Evolutionary conservation across 2,113 vertebrate species (phyloP).

Genomic region (Mesoclemmys tuberculata): DNA sequence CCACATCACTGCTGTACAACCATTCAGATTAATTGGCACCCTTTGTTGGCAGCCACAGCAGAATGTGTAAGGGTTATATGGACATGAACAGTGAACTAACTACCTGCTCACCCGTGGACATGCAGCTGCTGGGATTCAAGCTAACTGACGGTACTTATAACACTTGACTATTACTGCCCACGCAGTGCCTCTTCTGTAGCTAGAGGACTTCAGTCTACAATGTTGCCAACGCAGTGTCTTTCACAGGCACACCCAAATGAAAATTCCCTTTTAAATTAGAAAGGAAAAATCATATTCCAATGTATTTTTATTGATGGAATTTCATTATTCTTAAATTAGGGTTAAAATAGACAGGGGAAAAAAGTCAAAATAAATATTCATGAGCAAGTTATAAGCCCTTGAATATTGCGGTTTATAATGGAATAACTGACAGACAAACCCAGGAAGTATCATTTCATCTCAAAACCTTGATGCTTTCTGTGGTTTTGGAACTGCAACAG

Average conservation of each 20-base stretch:
- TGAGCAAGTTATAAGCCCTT: not conserved
- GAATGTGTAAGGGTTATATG: not conserved
- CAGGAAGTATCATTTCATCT: not conserved
- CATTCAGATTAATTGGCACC: not conserved
- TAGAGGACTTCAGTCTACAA: not conserved
- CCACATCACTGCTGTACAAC: not conserved
- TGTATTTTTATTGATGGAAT: not conserved
- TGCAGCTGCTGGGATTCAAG: not conserved
- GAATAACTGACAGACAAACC: conserved; percentile 20
- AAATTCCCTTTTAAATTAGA: not conserved
- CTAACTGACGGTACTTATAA: not conserved
- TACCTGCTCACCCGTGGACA: not conserved
- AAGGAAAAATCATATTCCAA: not conserved
- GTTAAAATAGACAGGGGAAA: not conserved
- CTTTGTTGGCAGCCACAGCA: not conserved
- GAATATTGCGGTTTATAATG: not conserved
- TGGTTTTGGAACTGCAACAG: conserved; percentile 57
- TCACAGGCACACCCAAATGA: not conserved
- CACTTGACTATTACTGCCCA: not conserved
- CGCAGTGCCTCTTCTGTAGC: not conserved
- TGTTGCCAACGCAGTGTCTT: not conserved
- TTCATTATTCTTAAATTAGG: not conserved
- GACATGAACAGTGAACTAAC: not conserved
- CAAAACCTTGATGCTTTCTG: not conserved
- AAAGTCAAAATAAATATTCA: not conserved